Evolutionary conservation across 2,888 invertebrate genomes (phyloP).

Genomic region (Thalpophila matura): DNA sequence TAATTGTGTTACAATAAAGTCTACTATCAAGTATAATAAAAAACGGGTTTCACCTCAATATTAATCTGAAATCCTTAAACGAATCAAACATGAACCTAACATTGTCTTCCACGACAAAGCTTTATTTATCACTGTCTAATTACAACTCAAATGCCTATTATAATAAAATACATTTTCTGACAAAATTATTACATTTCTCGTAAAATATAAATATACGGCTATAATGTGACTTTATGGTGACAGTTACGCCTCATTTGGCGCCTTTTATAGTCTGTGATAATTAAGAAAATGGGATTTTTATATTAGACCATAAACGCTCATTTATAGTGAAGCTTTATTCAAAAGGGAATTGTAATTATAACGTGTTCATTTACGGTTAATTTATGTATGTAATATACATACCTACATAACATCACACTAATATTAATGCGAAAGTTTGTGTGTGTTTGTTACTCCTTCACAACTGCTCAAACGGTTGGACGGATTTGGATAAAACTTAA

Average conservation of each 20-base stretch:
- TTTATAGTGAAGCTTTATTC: constrained; percentile 50
- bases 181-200: constrained; percentile 33
- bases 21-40: too few species aligned
- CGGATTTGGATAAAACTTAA: too few species aligned
- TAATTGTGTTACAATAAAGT: too few species aligned
- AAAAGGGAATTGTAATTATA: constrained; percentile 26
- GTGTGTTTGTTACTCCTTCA: too few species aligned
- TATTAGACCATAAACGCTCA: constrained; percentile 55
- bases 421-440: too few species aligned
- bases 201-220: constrained; percentile 42
- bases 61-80: background rate
- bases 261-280: constrained; percentile 59
- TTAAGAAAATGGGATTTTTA: constrained; percentile 64
- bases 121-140: constrained; percentile 11
- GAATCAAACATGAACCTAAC: background rate
- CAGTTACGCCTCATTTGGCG: constrained; percentile 59
- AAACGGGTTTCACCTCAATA: too few species aligned
- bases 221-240: constrained; percentile 56
- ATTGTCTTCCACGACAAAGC: background rate
- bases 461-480: too few species aligned
- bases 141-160: constrained; percentile 26
- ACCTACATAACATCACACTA: too few species aligned
- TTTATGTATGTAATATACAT: too few species aligned
- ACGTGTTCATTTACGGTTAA: too few species aligned
- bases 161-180: too few species aligned